phyloP scores from a whole-genome alignment of 2,113 vertebrate species.

The Vireo altiloquus region DNA sequence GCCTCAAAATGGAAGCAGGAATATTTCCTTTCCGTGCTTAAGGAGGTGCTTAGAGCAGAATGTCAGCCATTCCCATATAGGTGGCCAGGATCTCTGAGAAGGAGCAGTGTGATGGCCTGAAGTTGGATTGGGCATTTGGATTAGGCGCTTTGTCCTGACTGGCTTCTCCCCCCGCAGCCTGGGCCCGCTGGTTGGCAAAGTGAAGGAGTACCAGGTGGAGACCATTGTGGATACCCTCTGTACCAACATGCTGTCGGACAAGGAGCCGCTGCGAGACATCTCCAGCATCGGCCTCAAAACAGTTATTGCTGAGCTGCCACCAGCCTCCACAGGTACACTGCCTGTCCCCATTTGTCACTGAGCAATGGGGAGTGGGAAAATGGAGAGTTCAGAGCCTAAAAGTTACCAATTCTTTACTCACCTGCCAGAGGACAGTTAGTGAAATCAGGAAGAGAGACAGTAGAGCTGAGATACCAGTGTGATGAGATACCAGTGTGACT shows the following conservation, averaged over 20 bases:
- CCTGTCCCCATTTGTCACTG: neutral
- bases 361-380: neutral
- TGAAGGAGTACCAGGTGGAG: constrained; percentile 96
- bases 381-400: neutral
- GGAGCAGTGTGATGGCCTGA: neutral
- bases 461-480: neutral
- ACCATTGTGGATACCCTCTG: constrained; percentile 91
- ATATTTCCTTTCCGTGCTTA: neutral
- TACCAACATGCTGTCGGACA: constrained; percentile 90
- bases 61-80: neutral
- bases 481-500: no score
- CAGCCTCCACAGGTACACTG: constrained; percentile 80
- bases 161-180: constrained; percentile 68
- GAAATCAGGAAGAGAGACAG: neutral
- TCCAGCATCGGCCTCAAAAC: constrained; percentile 95
- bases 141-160: neutral
- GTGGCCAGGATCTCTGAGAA: neutral
- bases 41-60: neutral
- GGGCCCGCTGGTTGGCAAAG: constrained; percentile 91
- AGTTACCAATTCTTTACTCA: neutral
- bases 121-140: neutral
- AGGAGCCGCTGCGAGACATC: constrained; percentile 92
- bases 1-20: neutral
- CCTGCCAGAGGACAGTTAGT: neutral
- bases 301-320: constrained; percentile 85